Percentiles rank a stretch among this genome's conserved stretches.
Evolutionary conservation across 2,113 vertebrate genomes (phyloP).

Genomic region (Poeciliopsis turrubarensis): DNA sequence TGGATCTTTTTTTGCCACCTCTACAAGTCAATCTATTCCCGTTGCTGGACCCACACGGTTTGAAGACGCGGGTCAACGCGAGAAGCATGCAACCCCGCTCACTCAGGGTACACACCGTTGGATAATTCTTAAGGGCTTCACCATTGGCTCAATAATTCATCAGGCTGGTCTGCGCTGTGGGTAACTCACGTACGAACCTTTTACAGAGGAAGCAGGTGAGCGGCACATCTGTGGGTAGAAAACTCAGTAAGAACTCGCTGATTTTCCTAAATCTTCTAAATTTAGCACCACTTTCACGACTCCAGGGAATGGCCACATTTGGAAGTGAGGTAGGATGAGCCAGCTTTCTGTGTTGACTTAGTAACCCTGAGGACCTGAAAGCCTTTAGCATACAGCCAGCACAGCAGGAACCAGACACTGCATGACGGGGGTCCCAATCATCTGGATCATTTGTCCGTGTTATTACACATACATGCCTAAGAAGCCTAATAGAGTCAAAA

Average conservation of each 20-base stretch:
- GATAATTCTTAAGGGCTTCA: slow-evolving; percentile 79
- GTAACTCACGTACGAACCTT: slow-evolving; percentile 61
- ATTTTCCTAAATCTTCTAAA: slow-evolving; percentile 58
- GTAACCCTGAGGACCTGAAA: slow-evolving; percentile 27
- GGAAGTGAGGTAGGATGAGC: slow-evolving; percentile 24
- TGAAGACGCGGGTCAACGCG: slow-evolving; percentile 25
- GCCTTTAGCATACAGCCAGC: slow-evolving; percentile 10
- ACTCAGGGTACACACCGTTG: slow-evolving; percentile 43
- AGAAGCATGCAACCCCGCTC: slow-evolving; percentile 40
- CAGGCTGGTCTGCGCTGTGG: slow-evolving; percentile 34
- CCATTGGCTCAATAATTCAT: slow-evolving; percentile 78
- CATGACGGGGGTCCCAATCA: neutral
- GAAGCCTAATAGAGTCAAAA: neutral
- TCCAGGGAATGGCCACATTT: slow-evolving; percentile 31
- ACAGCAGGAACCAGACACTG: neutral
- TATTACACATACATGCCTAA: neutral
- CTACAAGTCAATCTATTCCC: neutral
- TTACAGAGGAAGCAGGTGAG: slow-evolving; percentile 41
- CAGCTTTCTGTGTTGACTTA: slow-evolving; percentile 39
- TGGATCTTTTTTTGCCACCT: neutral
- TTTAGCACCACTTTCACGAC: slow-evolving; percentile 54
- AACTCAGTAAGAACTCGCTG: slow-evolving; percentile 48
- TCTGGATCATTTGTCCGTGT: slow-evolving; percentile 3
- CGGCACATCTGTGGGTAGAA: slow-evolving; percentile 23
- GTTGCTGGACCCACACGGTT: slow-evolving; percentile 8